Percentiles rank a stretch among this genome's conserved stretches.
Evolutionary conservation across 2,113 vertebrate species (phyloP).

Genomic region (Mobula hypostoma): DNA sequence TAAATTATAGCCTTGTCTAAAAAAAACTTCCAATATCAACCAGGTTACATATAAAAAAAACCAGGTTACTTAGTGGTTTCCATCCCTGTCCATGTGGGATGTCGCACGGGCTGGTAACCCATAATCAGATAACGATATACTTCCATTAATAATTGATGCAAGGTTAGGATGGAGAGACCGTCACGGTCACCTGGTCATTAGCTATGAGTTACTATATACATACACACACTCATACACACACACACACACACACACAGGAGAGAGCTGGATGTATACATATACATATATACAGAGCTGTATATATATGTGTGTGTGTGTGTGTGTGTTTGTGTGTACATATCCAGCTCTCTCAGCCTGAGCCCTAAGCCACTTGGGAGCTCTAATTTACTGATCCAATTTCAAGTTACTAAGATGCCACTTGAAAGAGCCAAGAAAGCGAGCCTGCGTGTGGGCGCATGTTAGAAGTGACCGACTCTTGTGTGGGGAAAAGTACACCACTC

Average conservation of each 20-base stretch:
- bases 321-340: too few species aligned
- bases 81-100: neutral
- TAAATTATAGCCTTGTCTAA: neutral
- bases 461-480: neutral
- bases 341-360: neutral
- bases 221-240: neutral
- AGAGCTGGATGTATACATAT: too few species aligned
- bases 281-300: too few species aligned
- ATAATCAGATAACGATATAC: neutral
- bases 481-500: neutral
- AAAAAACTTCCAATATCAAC: neutral
- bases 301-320: too few species aligned
- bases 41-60: neutral
- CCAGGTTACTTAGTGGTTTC: neutral
- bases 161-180: neutral
- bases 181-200: neutral
- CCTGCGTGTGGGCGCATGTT: neutral
- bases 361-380: neutral
- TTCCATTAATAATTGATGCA: neutral
- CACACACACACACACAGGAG: too few species aligned
- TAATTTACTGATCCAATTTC: slow-evolving; percentile 7
- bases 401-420: neutral
- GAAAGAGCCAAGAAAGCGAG: neutral
- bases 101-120: neutral
- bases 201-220: too few species aligned